Conservation (phyloP, 2,888 invertebrate species). For the Gastrophysa polygoni region DNA sequence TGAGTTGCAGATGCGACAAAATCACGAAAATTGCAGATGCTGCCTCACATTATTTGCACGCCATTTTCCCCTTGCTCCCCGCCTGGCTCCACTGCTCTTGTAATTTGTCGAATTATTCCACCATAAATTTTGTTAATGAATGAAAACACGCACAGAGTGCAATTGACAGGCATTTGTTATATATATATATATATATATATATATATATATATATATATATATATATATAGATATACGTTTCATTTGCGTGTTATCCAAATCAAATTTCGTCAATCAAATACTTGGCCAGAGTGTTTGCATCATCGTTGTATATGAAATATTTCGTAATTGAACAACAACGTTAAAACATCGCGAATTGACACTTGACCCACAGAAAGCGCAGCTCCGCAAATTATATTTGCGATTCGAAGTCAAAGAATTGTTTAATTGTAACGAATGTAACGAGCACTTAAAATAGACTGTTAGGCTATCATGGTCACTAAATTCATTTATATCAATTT, state of each 20-base stretch:
- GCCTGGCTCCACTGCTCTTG: too few relatives aligned
- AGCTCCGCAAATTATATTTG: slow-evolving; percentile 52
- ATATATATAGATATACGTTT: background rate
- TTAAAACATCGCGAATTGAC: slow-evolving; percentile 55
- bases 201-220: too few relatives aligned
- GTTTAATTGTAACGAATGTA: slow-evolving; percentile 50
- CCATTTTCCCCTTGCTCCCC: too few relatives aligned
- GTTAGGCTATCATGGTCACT: slow-evolving; percentile 40
- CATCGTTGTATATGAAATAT: slow-evolving; percentile 25
- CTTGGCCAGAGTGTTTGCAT: background rate
- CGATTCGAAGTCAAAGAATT: slow-evolving; percentile 44
- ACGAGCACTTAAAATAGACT: slow-evolving; percentile 43
- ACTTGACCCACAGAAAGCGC: slow-evolving; percentile 53
- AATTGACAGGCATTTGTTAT: too few relatives aligned
- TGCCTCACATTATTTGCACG: too few relatives aligned
- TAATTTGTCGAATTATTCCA: too few relatives aligned
- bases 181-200: too few relatives aligned
- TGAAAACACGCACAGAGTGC: too few relatives aligned
- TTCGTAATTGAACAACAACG: slow-evolving; percentile 48
- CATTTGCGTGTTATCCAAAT: background rate
- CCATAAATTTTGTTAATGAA: too few relatives aligned
- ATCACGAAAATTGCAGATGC: too few relatives aligned
- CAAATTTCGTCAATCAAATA: background rate
- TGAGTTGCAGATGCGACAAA: too few relatives aligned
- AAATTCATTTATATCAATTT: slow-evolving; percentile 52